These are phyloP conservation scores for Numida meleagris DNA, from an alignment of 2,113 vertebrate species.

Conservation along the genomic window DNA sequence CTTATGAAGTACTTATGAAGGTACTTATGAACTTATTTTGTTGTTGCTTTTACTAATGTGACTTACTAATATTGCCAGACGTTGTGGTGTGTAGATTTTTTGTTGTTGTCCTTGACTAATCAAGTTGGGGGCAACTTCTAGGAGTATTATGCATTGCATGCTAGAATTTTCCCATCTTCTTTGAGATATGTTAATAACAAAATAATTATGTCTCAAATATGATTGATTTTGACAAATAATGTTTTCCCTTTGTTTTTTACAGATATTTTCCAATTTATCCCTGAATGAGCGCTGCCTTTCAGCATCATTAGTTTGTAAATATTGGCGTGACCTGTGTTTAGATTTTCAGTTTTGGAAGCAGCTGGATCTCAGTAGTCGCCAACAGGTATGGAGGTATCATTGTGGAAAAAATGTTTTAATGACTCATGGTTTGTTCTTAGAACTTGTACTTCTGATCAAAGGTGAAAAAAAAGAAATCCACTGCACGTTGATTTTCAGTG, in stretches of 20 bases:
- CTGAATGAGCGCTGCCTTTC: slow-evolving; percentile 95
- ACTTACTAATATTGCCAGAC: not conserved
- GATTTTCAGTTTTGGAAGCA: slow-evolving; percentile 99
- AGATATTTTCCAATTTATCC: slow-evolving; percentile 97
- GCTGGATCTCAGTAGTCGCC: slow-evolving; percentile 95
- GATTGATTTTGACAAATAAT: not conserved
- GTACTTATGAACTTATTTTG: not conserved
- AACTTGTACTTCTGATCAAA: not conserved
- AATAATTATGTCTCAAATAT: not conserved
- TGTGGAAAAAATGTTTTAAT: not conserved
- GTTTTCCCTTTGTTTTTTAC: slow-evolving; percentile 23
- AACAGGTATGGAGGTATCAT: slow-evolving; percentile 84
- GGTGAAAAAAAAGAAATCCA: not conserved
- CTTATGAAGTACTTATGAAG: not conserved
- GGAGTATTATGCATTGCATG: not conserved
- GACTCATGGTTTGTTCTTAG: not conserved
- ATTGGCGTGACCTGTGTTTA: slow-evolving; percentile 97
- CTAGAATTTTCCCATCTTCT: not conserved
- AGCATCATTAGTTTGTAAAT: slow-evolving; percentile 97
- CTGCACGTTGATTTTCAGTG: not conserved
- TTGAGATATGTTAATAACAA: not conserved
- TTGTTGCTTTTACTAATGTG: not conserved
- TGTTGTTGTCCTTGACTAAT: not conserved
- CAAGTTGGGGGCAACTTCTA: not conserved
- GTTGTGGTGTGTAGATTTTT: not conserved